These are phyloP conservation scores for Drosophila teissieri DNA, from an alignment of 1,140 invertebrate species.

Conservation along the genomic window DNA sequence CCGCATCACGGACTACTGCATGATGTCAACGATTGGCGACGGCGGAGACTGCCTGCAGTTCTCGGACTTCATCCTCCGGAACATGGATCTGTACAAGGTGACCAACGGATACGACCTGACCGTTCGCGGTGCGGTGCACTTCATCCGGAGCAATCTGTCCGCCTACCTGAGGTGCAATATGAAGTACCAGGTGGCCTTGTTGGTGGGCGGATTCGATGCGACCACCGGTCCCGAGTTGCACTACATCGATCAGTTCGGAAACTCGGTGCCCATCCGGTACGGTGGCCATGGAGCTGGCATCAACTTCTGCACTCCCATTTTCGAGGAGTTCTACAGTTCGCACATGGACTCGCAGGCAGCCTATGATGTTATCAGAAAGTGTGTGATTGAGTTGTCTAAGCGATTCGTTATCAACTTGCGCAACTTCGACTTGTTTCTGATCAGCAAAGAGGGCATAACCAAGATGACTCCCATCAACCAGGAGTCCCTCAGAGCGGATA, in stretches of 20 bases:
- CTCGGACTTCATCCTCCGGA: constrained; percentile 97
- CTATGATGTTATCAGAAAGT: constrained; percentile 92
- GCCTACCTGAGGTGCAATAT: constrained; percentile 93
- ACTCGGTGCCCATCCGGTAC: constrained; percentile 93
- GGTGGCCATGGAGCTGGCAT: constrained; percentile 97
- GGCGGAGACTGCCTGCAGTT: constrained; percentile 88
- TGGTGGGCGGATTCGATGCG: constrained; percentile 88
- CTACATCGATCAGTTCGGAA: constrained; percentile 93
- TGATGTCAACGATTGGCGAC: constrained; percentile 27
- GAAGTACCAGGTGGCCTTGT: constrained; percentile 69
- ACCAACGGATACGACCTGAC: constrained; percentile 97
- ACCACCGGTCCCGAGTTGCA: constrained; percentile 91
- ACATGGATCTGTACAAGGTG: constrained; percentile 98
- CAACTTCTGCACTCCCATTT: constrained; percentile 93
- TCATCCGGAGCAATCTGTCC: constrained; percentile 94
- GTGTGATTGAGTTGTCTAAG: constrained; percentile 94
- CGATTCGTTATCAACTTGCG: constrained; percentile 94
- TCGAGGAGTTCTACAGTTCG: constrained; percentile 93
- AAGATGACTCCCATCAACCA: constrained; percentile 1
- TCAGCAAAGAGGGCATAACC: constrained; percentile 91
- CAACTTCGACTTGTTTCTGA: constrained; percentile 93
- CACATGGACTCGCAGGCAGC: constrained; percentile 91
- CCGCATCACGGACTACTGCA: background rate
- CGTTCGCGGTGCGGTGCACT: constrained; percentile 94
- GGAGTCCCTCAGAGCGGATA: background rate